Evolutionary conservation across 2,888 invertebrate genomes (phyloP), one percentile per base, ranked within the genome.

Genomic region (Apotomis betuletana): DNA sequence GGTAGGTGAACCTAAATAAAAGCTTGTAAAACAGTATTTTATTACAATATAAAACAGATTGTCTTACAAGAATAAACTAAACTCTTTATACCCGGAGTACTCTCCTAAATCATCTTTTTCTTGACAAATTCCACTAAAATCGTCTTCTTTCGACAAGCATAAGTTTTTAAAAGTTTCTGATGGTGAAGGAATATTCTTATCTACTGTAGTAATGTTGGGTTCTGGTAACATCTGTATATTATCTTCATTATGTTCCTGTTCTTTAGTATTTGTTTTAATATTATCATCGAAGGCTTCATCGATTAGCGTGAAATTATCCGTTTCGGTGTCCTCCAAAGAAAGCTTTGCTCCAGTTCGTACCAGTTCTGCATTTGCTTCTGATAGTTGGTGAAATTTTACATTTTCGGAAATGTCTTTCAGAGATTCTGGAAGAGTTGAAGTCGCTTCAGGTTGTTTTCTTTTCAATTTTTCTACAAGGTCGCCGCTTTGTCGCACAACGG

Each of bases 81-180:
- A 83, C 59, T 84, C 84, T 75, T 83, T 84, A 61, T 80, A 80
- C 3, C 82, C 70, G 63, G 84, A 81, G 58, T 76, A 80, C 54
- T 73, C 77, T 71, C 81, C 81, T 1, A 79, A 79, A 41, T 78
- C 77, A 10, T 74, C 71, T 60, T 74, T 74, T 63, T 81, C 79
- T 69, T 81, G 77, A 52, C 79, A 68, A 59, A 81, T 77, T 58
- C 69, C 75, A 58, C 81, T 77, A 65, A 81, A 84, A 64, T 90
- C 88, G 36, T 92, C 89, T 83, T 95, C 91, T 70, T 85, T 89
- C 1, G 91, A 94, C 63, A 95, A 88, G 77, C 94, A 94, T 76
- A 96, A 89, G 76, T 95, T 95, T 86, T 95, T 94, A 75, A 96
- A 90, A 77, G 95, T 94, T 79, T 95, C 94, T 46, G 95, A 95